phyloP scores from a whole-genome alignment of 2,888 invertebrate genomes.

The Sphecodes monilicornis region DNA sequence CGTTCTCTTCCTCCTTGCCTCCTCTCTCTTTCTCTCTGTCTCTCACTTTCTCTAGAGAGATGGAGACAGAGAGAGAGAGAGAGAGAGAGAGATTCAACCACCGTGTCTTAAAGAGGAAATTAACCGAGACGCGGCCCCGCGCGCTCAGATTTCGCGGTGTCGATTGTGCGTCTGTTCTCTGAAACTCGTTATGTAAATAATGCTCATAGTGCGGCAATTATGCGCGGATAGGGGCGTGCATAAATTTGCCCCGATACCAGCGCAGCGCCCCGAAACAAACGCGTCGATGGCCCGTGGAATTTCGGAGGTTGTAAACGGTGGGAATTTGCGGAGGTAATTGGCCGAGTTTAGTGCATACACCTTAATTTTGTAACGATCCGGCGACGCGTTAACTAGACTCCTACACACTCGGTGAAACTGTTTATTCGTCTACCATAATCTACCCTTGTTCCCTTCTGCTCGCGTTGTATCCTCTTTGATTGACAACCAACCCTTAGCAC shows the following conservation, averaged over 20 bases:
- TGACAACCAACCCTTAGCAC: too few relatives aligned
- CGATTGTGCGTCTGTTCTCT: conserved; percentile 37
- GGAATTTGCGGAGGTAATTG: conserved; percentile 39
- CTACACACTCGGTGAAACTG: background rate
- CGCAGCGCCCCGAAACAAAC: conserved; percentile 23
- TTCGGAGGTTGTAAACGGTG: conserved; percentile 35
- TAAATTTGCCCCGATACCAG: conserved; percentile 39
- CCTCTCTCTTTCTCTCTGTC: background rate
- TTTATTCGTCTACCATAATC: background rate
- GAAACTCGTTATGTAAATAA: conserved; percentile 60
- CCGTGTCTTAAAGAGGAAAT: conserved; percentile 27
- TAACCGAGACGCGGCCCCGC: conserved; percentile 11
- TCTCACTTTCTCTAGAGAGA: background rate
- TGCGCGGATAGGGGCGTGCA: conserved; percentile 48
- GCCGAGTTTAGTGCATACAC: conserved; percentile 31
- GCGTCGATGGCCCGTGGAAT: conserved; percentile 28
- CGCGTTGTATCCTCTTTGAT: too few relatives aligned
- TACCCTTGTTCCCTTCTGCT: too few relatives aligned
- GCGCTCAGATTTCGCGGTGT: conserved; percentile 24
- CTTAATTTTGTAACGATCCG: conserved; percentile 1
- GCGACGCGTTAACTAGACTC: background rate
- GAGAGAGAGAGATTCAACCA: background rate
- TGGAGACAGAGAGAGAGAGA: too few relatives aligned
- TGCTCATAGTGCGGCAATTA: conserved; percentile 49
- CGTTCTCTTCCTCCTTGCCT: background rate